phyloP scores from a whole-genome alignment of 2,888 invertebrate species.

The Hofmannophila pseudospretella region DNA sequence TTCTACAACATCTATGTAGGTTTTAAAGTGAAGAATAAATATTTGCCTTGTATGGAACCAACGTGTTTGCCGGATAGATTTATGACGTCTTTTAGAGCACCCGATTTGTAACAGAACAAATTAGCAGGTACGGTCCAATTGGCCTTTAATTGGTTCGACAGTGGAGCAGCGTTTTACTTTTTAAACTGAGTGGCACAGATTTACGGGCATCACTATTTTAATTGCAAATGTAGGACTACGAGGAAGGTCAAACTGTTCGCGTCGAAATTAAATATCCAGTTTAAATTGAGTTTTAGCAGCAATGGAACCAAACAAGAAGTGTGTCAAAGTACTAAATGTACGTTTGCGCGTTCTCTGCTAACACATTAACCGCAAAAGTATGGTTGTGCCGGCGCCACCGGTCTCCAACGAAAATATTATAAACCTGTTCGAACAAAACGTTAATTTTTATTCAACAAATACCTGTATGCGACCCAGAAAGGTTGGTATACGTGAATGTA shows the following conservation, averaged over 20 bases:
- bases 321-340: slow-evolving; percentile 62
- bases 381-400: slow-evolving; percentile 39
- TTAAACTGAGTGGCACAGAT: slow-evolving; percentile 17
- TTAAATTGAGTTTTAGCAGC: slow-evolving; percentile 28
- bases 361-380: slow-evolving; percentile 63
- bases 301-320: slow-evolving; percentile 41
- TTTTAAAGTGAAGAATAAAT: slow-evolving; percentile 43
- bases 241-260: slow-evolving; percentile 5
- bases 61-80: slow-evolving; percentile 45
- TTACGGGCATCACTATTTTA: slow-evolving; percentile 9
- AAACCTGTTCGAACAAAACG: slow-evolving; percentile 58
- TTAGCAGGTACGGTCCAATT: slow-evolving; percentile 51
- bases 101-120: slow-evolving; percentile 36
- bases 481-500: no score
- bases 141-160: slow-evolving; percentile 32
- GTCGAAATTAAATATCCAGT: slow-evolving; percentile 3
- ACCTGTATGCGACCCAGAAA: no score
- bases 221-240: slow-evolving; percentile 10
- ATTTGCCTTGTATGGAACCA: slow-evolving; percentile 43
- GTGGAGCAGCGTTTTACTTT: slow-evolving; percentile 11
- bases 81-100: slow-evolving; percentile 45
- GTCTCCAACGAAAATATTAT: slow-evolving; percentile 41
- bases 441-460: slow-evolving; percentile 62
- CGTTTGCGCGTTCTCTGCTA: slow-evolving; percentile 44
- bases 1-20: slow-evolving; percentile 24